phyloP scores from a whole-genome alignment of 1,140 invertebrate genomes.

The Dinothrombium tinctorium region DNA sequence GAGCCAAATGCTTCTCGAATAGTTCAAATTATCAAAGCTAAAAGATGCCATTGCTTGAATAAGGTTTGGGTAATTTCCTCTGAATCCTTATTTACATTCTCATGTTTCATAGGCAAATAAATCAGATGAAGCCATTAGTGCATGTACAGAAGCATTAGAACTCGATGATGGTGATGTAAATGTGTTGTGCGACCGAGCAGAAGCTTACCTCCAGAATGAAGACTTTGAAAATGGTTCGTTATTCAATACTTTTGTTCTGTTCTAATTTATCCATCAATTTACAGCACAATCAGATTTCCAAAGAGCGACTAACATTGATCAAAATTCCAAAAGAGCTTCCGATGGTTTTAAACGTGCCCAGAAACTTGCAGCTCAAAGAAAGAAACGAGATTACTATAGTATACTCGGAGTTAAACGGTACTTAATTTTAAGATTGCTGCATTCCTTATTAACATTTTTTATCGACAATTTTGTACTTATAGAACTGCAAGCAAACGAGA shows the following conservation, averaged over 20 bases:
- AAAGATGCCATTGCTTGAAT: conserved; percentile 23
- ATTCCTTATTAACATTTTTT: neutral
- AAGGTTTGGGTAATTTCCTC: conserved; percentile 18
- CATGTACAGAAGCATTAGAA: conserved; percentile 55
- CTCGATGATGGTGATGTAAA: conserved; percentile 44
- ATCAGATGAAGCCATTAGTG: conserved; percentile 34
- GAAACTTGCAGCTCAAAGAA: conserved; percentile 75
- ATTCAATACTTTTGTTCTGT: no score
- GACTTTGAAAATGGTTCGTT: conserved; percentile 71
- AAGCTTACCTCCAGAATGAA: conserved; percentile 68
- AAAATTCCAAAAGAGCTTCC: conserved; percentile 49
- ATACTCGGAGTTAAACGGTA: conserved; percentile 60
- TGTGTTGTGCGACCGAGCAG: conserved; percentile 66
- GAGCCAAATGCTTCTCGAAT: conserved; percentile 47
- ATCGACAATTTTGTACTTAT: neutral
- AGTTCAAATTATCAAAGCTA: conserved; percentile 38
- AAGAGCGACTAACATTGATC: conserved; percentile 60
- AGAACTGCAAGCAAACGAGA: conserved; percentile 62
- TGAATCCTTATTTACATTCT: conserved; percentile 1
- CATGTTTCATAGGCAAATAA: conserved; percentile 28
- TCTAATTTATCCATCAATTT: conserved; percentile 17
- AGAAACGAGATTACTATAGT: conserved; percentile 93
- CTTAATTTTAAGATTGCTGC: conserved; percentile 20
- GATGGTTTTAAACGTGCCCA: conserved; percentile 72
- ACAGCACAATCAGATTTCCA: conserved; percentile 64